These are phyloP conservation scores for Saturnia japonica DNA, from an alignment of 2,888 invertebrate species.

Conservation along the genomic window DNA sequence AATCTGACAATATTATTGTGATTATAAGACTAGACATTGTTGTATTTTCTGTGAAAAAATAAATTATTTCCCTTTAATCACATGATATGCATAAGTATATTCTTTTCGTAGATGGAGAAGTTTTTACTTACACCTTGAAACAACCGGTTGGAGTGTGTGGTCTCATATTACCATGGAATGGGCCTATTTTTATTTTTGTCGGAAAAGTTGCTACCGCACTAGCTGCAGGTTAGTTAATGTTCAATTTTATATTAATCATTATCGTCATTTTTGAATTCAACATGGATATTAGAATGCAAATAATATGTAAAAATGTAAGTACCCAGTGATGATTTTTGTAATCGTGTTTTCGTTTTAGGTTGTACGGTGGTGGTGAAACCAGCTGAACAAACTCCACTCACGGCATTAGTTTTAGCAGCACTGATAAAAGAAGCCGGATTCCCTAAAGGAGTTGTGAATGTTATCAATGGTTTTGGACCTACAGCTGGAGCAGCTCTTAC, in stretches of 20 bases:
- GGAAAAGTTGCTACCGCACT: conserved; percentile 88
- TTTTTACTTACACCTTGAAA: conserved; percentile 81
- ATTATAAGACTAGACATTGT: too few species aligned
- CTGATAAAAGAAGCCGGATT: conserved; percentile 92
- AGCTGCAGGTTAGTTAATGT: conserved; percentile 67
- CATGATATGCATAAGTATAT: not conserved
- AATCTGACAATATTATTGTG: too few species aligned
- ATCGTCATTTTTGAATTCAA: not conserved
- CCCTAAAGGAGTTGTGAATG: conserved; percentile 93
- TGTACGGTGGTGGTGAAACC: conserved; percentile 94
- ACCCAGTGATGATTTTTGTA: too few species aligned
- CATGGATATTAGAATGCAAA: too few species aligned
- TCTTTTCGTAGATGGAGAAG: conserved; percentile 27
- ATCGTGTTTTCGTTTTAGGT: conserved; percentile 56
- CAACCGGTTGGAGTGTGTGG: conserved; percentile 87
- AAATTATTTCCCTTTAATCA: not conserved
- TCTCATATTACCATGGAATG: conserved; percentile 95
- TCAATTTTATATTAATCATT: not conserved
- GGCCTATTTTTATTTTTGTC: conserved; percentile 91
- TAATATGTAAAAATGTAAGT: too few species aligned
- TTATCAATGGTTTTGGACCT: conserved; percentile 92
- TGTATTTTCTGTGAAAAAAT: too few species aligned
- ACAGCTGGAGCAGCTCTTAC: conserved; percentile 88
- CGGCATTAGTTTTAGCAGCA: conserved; percentile 91
- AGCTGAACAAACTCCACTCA: conserved; percentile 96